Conservation (phyloP, 1,140 invertebrate species). For the Dryas iulia region DNA sequence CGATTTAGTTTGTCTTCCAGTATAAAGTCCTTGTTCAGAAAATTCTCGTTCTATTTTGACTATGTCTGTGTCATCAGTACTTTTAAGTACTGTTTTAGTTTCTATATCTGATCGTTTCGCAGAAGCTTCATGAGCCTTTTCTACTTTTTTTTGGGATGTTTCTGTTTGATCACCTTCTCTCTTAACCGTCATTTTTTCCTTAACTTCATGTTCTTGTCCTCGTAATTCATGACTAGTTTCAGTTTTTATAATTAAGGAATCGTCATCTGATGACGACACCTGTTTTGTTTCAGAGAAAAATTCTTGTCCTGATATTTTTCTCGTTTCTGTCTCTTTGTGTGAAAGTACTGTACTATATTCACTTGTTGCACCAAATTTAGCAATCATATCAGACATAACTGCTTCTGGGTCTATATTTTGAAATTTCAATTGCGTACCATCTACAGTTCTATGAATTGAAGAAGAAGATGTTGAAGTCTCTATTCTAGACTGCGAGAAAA, state of each 20-base stretch:
- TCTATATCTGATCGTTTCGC: slow-evolving; percentile 74
- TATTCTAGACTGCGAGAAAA: slow-evolving; percentile 62
- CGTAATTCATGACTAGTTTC: slow-evolving; percentile 73
- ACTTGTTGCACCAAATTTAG: slow-evolving; percentile 55
- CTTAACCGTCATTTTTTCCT: slow-evolving; percentile 70
- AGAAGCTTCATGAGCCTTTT: slow-evolving; percentile 74
- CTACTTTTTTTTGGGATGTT: slow-evolving; percentile 70
- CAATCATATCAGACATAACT: slow-evolving; percentile 70
- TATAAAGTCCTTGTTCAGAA: slow-evolving; percentile 73
- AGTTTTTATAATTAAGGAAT: slow-evolving; percentile 76
- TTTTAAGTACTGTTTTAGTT: slow-evolving; percentile 73
- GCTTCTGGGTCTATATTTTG: slow-evolving; percentile 66
- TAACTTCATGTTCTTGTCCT: slow-evolving; percentile 75
- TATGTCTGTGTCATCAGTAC: slow-evolving; percentile 68
- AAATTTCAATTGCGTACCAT: slow-evolving; percentile 63
- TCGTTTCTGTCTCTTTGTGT: slow-evolving; percentile 76
- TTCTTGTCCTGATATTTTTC: slow-evolving; percentile 76
- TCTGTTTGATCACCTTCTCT: slow-evolving; percentile 74
- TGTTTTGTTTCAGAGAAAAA: slow-evolving; percentile 75
- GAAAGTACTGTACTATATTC: slow-evolving; percentile 72
- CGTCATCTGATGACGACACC: slow-evolving; percentile 75
- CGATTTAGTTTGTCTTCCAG: slow-evolving; percentile 77
- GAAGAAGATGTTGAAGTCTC: slow-evolving; percentile 71
- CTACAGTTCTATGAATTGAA: slow-evolving; percentile 66
- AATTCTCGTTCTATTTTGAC: slow-evolving; percentile 73